phyloP scores from a whole-genome alignment of 2,888 invertebrate species.

The Crocallis elinguaria region DNA sequence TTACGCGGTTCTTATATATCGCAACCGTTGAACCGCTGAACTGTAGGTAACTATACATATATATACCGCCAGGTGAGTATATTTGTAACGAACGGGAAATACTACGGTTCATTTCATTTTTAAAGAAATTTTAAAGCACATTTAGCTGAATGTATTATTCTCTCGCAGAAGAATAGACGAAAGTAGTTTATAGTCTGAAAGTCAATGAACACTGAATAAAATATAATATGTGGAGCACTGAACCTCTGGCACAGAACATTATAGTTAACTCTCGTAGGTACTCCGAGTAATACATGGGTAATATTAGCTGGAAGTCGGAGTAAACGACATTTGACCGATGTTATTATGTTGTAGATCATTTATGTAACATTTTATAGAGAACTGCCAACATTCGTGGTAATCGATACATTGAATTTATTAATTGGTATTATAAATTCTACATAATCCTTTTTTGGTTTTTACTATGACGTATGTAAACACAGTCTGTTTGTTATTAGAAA shows the following conservation, averaged over 20 bases:
- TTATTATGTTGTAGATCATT: background rate
- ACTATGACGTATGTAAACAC: too few relatives aligned
- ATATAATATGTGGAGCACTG: constrained; percentile 25
- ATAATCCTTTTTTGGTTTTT: too few relatives aligned
- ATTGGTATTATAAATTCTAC: too few relatives aligned
- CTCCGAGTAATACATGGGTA: too few relatives aligned
- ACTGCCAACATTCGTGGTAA: too few relatives aligned
- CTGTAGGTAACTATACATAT: constrained; percentile 63
- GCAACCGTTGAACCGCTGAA: constrained; percentile 60
- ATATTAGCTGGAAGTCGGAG: background rate
- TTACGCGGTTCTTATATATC: constrained; percentile 59
- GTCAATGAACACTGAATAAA: constrained; percentile 28
- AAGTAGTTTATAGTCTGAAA: constrained; percentile 28
- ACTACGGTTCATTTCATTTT: constrained; percentile 78
- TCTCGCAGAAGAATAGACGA: constrained; percentile 19
- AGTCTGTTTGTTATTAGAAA: constrained; percentile 1
- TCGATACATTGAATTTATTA: too few relatives aligned
- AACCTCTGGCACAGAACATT: constrained; percentile 13
- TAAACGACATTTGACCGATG: background rate
- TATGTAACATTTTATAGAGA: background rate
- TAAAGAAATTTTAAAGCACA: constrained; percentile 45
- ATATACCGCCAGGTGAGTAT: constrained; percentile 22
- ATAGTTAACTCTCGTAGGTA: constrained; percentile 11
- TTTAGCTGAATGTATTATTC: constrained; percentile 26
- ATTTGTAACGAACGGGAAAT: constrained; percentile 77